Evolutionary conservation across 2,113 vertebrate genomes (phyloP).

Genomic region (Hiodon alosoides): DNA sequence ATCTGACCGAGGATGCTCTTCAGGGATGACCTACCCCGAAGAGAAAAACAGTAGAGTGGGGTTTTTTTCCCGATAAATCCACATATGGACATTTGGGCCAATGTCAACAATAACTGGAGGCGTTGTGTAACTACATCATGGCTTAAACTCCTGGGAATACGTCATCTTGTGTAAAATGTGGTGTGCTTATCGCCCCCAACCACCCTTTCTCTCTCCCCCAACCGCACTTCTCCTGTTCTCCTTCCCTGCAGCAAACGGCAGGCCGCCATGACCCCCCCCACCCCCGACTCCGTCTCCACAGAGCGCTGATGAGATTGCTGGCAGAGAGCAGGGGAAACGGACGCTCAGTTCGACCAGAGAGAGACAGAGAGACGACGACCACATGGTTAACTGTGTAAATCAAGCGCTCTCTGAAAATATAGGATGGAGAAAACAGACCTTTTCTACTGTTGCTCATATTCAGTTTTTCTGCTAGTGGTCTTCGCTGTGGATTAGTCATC

Average conservation of each 20-base stretch:
- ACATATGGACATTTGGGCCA: too few relatives aligned
- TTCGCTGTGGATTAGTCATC: conserved; percentile 35
- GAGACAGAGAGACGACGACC: conserved; percentile 67
- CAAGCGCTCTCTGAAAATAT: neutral
- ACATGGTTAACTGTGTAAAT: conserved; percentile 75
- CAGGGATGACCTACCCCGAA: too few relatives aligned
- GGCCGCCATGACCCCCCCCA: conserved; percentile 86
- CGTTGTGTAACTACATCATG: too few relatives aligned
- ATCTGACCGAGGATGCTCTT: too few relatives aligned
- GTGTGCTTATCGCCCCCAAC: too few relatives aligned
- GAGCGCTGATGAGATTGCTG: conserved; percentile 80
- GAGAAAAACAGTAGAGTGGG: too few relatives aligned
- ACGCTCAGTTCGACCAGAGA: conserved; percentile 68
- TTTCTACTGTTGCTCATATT: conserved; percentile 28
- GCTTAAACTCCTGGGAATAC: too few relatives aligned
- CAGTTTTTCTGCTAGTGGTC: conserved; percentile 41
- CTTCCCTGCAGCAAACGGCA: conserved; percentile 80
- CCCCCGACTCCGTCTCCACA: conserved; percentile 69
- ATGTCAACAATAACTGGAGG: too few relatives aligned
- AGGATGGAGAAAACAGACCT: conserved; percentile 22
- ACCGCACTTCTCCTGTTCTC: neutral
- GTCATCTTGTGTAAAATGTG: too few relatives aligned
- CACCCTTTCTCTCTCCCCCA: too few relatives aligned
- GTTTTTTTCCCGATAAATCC: too few relatives aligned
- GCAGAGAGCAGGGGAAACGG: conserved; percentile 63